Conservation (phyloP, 1,140 invertebrate genomes). For the Trachymyrmex septentrionalis region DNA sequence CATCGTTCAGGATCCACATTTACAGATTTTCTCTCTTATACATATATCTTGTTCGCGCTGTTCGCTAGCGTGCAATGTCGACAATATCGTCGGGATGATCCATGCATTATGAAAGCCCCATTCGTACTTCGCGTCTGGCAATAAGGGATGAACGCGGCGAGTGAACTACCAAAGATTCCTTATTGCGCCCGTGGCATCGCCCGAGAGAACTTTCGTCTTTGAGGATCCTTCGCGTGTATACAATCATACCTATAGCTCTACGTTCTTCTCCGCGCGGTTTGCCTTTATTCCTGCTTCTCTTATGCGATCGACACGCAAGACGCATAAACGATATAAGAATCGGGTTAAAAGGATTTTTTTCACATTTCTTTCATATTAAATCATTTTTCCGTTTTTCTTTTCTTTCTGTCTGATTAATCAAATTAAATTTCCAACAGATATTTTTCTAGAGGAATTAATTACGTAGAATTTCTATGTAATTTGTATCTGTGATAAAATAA, state of each 20-base stretch:
- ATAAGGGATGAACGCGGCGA: slow-evolving; percentile 19
- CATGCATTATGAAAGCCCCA: slow-evolving; percentile 36
- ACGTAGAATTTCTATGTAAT: neutral
- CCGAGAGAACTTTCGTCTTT: slow-evolving; percentile 50
- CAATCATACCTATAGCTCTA: neutral
- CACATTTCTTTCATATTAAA: neutral
- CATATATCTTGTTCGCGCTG: slow-evolving; percentile 23
- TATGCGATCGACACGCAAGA: neutral
- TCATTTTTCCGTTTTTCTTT: neutral
- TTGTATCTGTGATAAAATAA: neutral
- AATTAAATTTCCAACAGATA: neutral
- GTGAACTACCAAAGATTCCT: slow-evolving; percentile 50
- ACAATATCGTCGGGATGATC: slow-evolving; percentile 53
- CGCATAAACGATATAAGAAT: neutral
- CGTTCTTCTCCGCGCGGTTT: neutral
- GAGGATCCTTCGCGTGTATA: slow-evolving; percentile 11
- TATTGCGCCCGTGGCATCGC: slow-evolving; percentile 31
- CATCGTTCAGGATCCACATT: slow-evolving; percentile 37
- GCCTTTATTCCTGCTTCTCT: slow-evolving; percentile 1
- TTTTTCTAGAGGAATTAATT: neutral
- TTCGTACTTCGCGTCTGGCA: slow-evolving; percentile 50
- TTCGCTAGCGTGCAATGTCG: slow-evolving; percentile 21
- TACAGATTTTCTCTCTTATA: neutral
- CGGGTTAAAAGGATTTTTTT: neutral
- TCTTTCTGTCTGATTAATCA: neutral